Conservation (phyloP, 2,113 vertebrate genomes). For the Leiothrix lutea region DNA sequence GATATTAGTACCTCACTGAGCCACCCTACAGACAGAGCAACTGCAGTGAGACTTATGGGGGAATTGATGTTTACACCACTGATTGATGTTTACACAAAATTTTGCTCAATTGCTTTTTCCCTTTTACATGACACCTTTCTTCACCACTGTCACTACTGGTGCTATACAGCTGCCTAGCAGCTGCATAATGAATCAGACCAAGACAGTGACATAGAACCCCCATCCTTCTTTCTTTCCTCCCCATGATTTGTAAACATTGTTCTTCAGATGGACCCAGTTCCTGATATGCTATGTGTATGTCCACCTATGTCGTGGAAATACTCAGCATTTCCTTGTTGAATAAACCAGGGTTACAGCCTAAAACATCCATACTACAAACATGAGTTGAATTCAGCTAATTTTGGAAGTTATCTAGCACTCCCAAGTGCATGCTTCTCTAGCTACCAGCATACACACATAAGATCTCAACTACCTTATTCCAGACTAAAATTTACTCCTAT, state of each 20-base stretch:
- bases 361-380: neutral
- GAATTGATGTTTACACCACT: neutral
- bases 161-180: neutral
- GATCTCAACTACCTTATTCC: neutral
- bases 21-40: neutral
- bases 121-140: neutral
- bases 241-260: accelerated
- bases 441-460: neutral
- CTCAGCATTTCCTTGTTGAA: neutral
- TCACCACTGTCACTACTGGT: neutral
- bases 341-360: neutral
- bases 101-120: neutral
- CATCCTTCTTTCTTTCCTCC: neutral
- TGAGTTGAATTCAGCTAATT: neutral
- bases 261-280: neutral
- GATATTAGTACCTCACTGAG: neutral
- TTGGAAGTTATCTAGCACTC: neutral
- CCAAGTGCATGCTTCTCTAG: neutral
- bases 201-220: neutral
- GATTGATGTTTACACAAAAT: neutral
- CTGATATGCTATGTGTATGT: neutral
- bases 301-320: neutral
- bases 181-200: neutral
- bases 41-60: neutral
- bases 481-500: neutral